These are phyloP conservation scores for Trissoscelio sp. DNA, from an alignment of 2,888 invertebrate genomes.

Conservation along the genomic window DNA sequence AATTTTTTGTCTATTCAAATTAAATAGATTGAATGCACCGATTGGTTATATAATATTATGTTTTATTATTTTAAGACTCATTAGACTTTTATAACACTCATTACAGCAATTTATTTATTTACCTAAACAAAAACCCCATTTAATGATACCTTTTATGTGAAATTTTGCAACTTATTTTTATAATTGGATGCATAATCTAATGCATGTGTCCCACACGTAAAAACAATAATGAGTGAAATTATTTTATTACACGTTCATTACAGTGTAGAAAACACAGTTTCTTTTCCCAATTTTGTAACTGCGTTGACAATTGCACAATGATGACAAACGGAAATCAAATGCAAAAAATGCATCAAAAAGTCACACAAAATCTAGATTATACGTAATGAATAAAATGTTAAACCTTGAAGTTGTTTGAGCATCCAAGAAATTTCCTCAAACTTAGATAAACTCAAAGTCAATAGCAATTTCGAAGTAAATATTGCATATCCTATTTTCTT, in stretches of 20 bases:
- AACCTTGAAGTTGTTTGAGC: conserved; percentile 3
- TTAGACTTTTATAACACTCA: not conserved
- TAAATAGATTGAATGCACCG: not conserved
- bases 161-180: not conserved
- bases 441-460: not conserved
- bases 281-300: not conserved
- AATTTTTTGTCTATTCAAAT: not conserved
- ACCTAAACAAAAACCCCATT: not conserved
- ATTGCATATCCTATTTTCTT: not conserved
- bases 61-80: too few species aligned
- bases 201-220: conserved; percentile 4
- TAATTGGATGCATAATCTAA: conserved; percentile 3
- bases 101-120: not conserved
- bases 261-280: conserved; percentile 2
- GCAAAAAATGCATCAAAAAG: conserved; percentile 6
- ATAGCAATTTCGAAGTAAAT: conserved; percentile 14
- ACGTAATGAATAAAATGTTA: not conserved
- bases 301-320: conserved; percentile 1
- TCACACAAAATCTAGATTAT: not conserved
- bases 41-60: not conserved
- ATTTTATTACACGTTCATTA: conserved; percentile 7
- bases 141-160: conserved; percentile 9
- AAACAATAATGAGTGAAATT: conserved; percentile 13
- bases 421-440: conserved; percentile 2
- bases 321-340: not conserved